Evolutionary conservation across 2,888 invertebrate species (phyloP), one percentile per base, ranked within the genome.

Genomic region (Tinea semifulvella): DNA sequence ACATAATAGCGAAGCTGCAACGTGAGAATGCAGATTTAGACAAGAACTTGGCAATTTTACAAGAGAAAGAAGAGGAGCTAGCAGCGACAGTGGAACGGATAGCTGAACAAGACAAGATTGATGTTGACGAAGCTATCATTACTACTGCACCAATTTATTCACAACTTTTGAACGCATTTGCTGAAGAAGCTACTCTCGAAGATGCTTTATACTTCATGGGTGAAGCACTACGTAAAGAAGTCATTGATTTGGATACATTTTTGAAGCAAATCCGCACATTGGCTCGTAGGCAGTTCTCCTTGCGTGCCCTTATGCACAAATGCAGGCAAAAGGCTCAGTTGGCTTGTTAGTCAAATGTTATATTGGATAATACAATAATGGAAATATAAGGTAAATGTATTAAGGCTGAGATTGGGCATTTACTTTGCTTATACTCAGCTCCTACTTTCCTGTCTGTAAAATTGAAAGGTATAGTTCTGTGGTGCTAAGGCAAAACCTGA

Each of bases 171-270:
- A 94, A 92, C 73, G 91, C 96, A 35, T 98, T 94, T 81, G 96
- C 96, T 42, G 97, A 98, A 72, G 99, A 99, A 82, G 96, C 98
- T 50, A 97, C 99, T 11, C 87, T 94, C 44, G 98, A 99, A 82
- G 99, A 99, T 84, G 94, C 97, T 49, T 96, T 99, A 63, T 99
- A 98, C 69, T 97, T 96, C 66, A 88, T 99, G 75, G 97, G 97
- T 6, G 96, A 98, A 80, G 97, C 96, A 7, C 73, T 98, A 48
- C 86, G 96, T 50, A 90, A 92, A 56, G 91, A 92, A 49, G 94
- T 95, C 5, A 94, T 99, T 60, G 97, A 97, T 79, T 80, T 98
- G 60, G 98, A 99, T 63, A 91, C 93, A 45, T 99, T 98, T 80
- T 84, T 99, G 57, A 97, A 97, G 77, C 94, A 97, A 84, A 96